These are phyloP conservation scores for Alsophila aescularia DNA, from an alignment of 2,888 invertebrate genomes.

Conservation along the genomic window DNA sequence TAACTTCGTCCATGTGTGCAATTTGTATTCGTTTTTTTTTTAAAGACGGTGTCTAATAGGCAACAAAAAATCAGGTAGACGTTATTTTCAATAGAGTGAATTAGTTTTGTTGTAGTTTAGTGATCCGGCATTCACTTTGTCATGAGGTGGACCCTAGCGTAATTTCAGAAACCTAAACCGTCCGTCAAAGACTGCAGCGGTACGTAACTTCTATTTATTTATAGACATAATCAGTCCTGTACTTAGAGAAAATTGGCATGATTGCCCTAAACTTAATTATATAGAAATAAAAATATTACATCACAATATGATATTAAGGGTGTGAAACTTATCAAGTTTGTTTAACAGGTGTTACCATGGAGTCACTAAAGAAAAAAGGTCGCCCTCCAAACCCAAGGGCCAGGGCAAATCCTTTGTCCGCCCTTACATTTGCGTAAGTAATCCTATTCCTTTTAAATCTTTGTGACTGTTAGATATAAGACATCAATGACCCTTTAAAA, in stretches of 20 bases:
- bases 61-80: slow-evolving; percentile 28
- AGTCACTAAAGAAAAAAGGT: slow-evolving; percentile 80
- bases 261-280: not conserved
- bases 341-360: slow-evolving; percentile 63
- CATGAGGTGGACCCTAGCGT: slow-evolving; percentile 21
- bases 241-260: slow-evolving; percentile 9
- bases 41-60: not conserved
- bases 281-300: not conserved
- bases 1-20: no score
- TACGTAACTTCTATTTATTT: slow-evolving; percentile 10
- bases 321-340: slow-evolving; percentile 1
- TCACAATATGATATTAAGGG: not conserved
- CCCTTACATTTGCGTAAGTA: slow-evolving; percentile 88
- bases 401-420: slow-evolving; percentile 86
- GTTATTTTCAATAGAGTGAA: slow-evolving; percentile 9
- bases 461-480: no score
- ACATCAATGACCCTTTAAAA: no score
- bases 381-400: slow-evolving; percentile 86
- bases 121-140: slow-evolving; percentile 7
- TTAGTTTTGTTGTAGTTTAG: slow-evolving; percentile 20
- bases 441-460: not conserved
- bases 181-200: slow-evolving; percentile 16
- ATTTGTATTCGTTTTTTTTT: not conserved
- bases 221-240: not conserved
- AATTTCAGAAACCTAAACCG: slow-evolving; percentile 10